These are phyloP conservation scores for Acanthopagrus latus DNA, from an alignment of 2,797 vertebrate genomes.

Conservation along the genomic window DNA sequence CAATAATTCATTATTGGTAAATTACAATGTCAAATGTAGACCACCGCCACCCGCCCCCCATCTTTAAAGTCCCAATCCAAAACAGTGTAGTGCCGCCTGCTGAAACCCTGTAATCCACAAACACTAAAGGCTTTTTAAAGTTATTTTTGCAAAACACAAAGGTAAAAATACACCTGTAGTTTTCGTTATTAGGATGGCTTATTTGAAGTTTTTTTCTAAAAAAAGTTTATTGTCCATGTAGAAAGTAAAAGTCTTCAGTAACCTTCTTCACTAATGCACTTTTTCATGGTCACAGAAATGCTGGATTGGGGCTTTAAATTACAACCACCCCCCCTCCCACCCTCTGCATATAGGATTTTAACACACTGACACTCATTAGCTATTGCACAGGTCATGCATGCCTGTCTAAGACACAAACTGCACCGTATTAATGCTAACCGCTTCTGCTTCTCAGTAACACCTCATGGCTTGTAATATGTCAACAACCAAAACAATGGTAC, in stretches of 20 bases:
- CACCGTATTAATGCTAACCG: conserved; percentile 53
- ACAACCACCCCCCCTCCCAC: conserved; percentile 41
- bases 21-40: conserved; percentile 18
- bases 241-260: conserved; percentile 42
- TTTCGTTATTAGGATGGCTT: conserved; percentile 73
- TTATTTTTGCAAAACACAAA: conserved; percentile 59
- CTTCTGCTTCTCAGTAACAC: conserved; percentile 20
- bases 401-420: conserved; percentile 74
- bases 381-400: conserved; percentile 76
- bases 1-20: conserved; percentile 37
- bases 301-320: conserved; percentile 58
- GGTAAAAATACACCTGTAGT: conserved; percentile 64
- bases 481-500: conserved; percentile 44
- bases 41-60: too few relatives aligned
- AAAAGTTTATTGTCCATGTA: conserved; percentile 52
- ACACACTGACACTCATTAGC: conserved; percentile 63
- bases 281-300: conserved; percentile 50
- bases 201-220: conserved; percentile 45
- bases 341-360: conserved; percentile 59
- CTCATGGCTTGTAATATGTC: conserved; percentile 61
- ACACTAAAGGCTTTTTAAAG: conserved; percentile 56
- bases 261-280: conserved; percentile 51
- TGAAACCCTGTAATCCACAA: conserved; percentile 76
- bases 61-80: conserved; percentile 44
- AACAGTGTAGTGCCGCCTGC: conserved; percentile 44